Conservation (phyloP, 1,140 invertebrate genomes). For the Heliothis subflexa region DNA sequence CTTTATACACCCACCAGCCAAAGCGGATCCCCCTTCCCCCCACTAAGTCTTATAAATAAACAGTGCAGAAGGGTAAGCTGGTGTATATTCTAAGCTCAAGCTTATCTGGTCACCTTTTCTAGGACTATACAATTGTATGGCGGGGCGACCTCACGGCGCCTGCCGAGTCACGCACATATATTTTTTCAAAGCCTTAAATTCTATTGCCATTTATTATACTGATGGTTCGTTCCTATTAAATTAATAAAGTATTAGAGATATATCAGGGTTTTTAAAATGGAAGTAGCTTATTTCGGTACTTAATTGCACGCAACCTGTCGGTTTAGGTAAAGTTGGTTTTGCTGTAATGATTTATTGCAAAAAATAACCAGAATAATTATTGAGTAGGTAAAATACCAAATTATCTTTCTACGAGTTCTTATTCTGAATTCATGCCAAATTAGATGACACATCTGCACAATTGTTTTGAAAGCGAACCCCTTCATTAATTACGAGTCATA, state of each 20-base stretch:
- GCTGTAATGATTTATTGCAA: not conserved
- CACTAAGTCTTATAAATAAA: slow-evolving; percentile 41
- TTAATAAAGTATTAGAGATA: slow-evolving; percentile 50
- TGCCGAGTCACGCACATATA: slow-evolving; percentile 83
- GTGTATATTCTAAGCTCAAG: slow-evolving; percentile 64
- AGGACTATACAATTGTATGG: slow-evolving; percentile 77
- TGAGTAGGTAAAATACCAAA: too few relatives aligned
- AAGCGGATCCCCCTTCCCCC: slow-evolving; percentile 52
- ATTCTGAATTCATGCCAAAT: too few relatives aligned
- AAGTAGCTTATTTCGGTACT: slow-evolving; percentile 22
- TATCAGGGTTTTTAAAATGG: slow-evolving; percentile 45
- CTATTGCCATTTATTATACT: slow-evolving; percentile 64
- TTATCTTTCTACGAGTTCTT: too few relatives aligned
- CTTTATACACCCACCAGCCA: slow-evolving; percentile 70
- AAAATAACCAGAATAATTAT: too few relatives aligned
- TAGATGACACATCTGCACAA: not conserved
- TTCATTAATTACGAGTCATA: slow-evolving; percentile 30
- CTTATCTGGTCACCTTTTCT: slow-evolving; percentile 67
- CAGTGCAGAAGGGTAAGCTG: slow-evolving; percentile 52
- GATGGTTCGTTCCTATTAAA: slow-evolving; percentile 51
- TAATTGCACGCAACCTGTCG: slow-evolving; percentile 6
- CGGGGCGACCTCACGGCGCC: slow-evolving; percentile 81
- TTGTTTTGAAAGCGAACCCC: slow-evolving; percentile 25
- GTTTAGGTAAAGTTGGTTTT: not conserved
- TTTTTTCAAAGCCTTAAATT: slow-evolving; percentile 78